Percentiles rank a stretch among this genome's conserved stretches.
Conservation (phyloP, 2,888 invertebrate species). For the Tenthredo notha region DNA sequence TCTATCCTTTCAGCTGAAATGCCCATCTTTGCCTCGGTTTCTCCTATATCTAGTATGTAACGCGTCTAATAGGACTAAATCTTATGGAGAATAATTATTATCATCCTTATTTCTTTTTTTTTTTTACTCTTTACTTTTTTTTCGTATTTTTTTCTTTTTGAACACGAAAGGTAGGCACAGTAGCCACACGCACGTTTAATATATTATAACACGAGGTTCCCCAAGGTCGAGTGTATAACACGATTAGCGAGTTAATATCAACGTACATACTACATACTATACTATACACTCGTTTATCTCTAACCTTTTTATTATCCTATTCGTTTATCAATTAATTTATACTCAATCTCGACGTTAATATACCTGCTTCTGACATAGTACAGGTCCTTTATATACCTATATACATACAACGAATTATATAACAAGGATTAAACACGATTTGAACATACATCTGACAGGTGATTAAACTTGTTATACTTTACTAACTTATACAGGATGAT, state of each 20-base stretch:
- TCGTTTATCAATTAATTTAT: slow-evolving; percentile 17
- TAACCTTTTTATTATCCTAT: neutral
- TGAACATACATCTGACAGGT: neutral
- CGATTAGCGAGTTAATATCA: neutral
- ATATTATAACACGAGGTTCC: neutral
- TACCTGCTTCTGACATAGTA: neutral
- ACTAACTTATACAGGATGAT: too few relatives aligned
- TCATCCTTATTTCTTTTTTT: neutral
- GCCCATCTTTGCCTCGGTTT: too few relatives aligned
- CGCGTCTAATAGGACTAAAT: neutral
- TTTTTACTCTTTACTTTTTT: slow-evolving; percentile 1
- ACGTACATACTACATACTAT: neutral
- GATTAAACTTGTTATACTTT: neutral
- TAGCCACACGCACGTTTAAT: neutral
- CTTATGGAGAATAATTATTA: neutral
- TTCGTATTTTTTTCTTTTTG: neutral
- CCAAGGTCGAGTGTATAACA: neutral
- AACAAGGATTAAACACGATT: neutral
- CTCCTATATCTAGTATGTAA: neutral
- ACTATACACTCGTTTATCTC: neutral
- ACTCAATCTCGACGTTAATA: neutral
- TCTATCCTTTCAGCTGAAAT: too few relatives aligned
- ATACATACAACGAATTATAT: slow-evolving; percentile 3
- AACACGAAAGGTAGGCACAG: slow-evolving; percentile 2
- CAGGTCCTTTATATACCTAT: too few relatives aligned